Percentiles rank a stretch among this genome's conserved stretches.
Conservation (phyloP, 2,888 invertebrate species). For the Hemicrepidius hirtus region DNA sequence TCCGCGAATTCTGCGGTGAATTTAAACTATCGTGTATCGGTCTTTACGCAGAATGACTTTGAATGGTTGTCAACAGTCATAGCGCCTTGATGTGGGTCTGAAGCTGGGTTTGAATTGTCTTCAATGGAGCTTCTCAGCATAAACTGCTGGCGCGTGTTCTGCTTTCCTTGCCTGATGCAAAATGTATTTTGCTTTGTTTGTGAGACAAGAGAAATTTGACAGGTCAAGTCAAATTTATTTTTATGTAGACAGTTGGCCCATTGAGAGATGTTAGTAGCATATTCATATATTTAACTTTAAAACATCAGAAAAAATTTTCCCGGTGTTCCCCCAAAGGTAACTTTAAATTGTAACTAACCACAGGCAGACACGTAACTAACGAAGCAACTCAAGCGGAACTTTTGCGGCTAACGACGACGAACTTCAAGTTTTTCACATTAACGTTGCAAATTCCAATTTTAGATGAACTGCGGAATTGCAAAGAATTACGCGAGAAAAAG, state of each 20-base stretch:
- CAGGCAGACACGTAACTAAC: slow-evolving; percentile 31
- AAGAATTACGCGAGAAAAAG: slow-evolving; percentile 21
- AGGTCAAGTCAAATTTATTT: slow-evolving; percentile 15
- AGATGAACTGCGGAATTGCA: slow-evolving; percentile 9
- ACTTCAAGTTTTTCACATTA: slow-evolving; percentile 26
- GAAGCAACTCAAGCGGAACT: slow-evolving; percentile 27
- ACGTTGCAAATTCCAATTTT: slow-evolving; percentile 29
- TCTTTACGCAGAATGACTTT: slow-evolving; percentile 44
- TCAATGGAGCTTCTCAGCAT: slow-evolving; percentile 33
- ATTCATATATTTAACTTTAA: neutral
- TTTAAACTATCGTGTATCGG: slow-evolving; percentile 41
- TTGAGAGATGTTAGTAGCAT: neutral
- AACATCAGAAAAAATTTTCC: neutral
- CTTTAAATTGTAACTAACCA: slow-evolving; percentile 26
- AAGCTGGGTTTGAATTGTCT: slow-evolving; percentile 37
- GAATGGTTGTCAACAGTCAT: slow-evolving; percentile 46
- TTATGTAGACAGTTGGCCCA: neutral
- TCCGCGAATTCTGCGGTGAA: slow-evolving; percentile 23
- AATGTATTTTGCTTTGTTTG: slow-evolving; percentile 30
- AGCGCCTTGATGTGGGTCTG: slow-evolving; percentile 46
- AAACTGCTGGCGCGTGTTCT: slow-evolving; percentile 39
- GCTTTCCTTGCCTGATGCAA: slow-evolving; percentile 23
- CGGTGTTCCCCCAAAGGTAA: neutral
- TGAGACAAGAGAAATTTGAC: slow-evolving; percentile 26
- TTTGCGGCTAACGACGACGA: slow-evolving; percentile 27